Evolutionary conservation across 2,797 vertebrate genomes (phyloP), one percentile per base, ranked within the genome.

Genomic region (Gila robusta): DNA sequence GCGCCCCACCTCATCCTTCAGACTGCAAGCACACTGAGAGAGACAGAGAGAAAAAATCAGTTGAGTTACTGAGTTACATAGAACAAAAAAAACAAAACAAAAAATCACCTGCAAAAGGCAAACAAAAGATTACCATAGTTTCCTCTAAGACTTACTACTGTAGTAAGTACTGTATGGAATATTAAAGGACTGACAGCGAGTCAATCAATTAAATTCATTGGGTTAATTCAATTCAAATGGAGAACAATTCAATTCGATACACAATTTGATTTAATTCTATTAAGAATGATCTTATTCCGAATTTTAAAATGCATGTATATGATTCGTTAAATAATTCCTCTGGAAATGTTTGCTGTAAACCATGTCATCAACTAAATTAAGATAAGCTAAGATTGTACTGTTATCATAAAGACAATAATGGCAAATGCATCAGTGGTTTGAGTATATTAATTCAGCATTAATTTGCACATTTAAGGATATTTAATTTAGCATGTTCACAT

Each of bases 1-100:
- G 87, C 92, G 91, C 90, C 67, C 84, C 90, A 94, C 89, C 91
- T 94, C 91, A 92, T 89, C 90, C 90, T 87, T 89, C 83, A 74
- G 83, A 89, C 90, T 81, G 90, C 21, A 9, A 91, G 47, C 73
- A 86, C 86, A 73, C 78, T 64, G 44, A 77, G 76, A 74, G 79
- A 91, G 59, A 94, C 91, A 92, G 92, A 84, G 47, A 87, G 66
- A 81, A 41, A 44, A 59, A 76, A 52, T 70, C n/a, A 70, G 72
- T 74, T 4, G 59, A 76, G 39, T 26, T 32, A 32, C 21, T 76
- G 76, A 47, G 47, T 71, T 16, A 28, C 39, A 66, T 5, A 64
- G 7, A 64, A 59, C 8, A 14, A 56, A 32, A 59, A 39, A 59
- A 41, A n/a, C n/a, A n/a, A 19, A 39, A 54, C 0, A 59, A 41